Conservation (phyloP, 2,113 vertebrate species). For the Prochilodus magdalenae region DNA sequence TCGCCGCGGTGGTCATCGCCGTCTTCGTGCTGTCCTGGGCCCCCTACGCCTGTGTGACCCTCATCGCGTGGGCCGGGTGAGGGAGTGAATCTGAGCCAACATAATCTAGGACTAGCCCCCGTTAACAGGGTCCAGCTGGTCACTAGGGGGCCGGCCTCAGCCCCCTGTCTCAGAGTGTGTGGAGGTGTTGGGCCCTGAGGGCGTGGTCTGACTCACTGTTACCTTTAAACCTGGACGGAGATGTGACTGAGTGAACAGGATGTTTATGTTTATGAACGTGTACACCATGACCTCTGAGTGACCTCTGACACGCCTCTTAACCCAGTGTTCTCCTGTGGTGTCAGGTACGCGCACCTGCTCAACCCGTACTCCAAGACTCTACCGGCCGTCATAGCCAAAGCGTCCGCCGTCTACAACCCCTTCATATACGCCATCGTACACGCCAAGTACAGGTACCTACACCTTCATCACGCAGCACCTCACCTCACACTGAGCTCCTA, state of each 20-base stretch:
- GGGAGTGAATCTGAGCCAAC: constrained; percentile 51
- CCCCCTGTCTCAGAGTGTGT: no score
- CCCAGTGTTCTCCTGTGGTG: background rate
- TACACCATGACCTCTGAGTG: background rate
- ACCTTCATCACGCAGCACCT: background rate
- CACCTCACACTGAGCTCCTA: no score
- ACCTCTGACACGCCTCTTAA: background rate
- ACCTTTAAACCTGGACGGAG: no score
- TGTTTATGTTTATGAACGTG: no score
- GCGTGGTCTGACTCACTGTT: no score
- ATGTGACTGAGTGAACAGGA: no score
- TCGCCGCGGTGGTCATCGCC: constrained; percentile 87
- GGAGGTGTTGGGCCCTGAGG: no score
- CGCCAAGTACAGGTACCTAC: constrained; percentile 88
- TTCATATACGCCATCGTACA: constrained; percentile 94
- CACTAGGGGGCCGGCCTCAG: no score
- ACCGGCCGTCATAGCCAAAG: constrained; percentile 93
- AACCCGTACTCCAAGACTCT: constrained; percentile 88
- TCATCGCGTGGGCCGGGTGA: constrained; percentile 91
- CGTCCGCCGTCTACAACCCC: constrained; percentile 93
- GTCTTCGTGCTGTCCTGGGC: constrained; percentile 93
- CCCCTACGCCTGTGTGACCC: constrained; percentile 88
- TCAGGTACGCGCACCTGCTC: constrained; percentile 83
- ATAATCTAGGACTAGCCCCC: no score
- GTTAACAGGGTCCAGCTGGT: no score